Conservation (phyloP, 2,113 vertebrate genomes). For the Coturnix japonica region DNA sequence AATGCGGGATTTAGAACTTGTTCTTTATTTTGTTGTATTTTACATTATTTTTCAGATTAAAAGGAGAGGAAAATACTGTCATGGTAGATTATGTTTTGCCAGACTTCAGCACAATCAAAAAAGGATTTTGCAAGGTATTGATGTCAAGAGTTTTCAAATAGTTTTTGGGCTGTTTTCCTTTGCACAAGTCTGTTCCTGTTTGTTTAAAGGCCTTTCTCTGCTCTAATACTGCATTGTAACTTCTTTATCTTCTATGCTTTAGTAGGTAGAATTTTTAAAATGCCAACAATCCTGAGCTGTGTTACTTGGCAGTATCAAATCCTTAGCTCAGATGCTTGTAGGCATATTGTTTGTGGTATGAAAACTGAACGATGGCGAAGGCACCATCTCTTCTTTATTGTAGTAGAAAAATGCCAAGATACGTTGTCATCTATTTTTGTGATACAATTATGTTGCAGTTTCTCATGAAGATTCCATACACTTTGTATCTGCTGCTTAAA, state of each 20-base stretch:
- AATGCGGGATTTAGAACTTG: background rate
- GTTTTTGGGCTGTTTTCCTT: background rate
- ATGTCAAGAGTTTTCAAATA: background rate
- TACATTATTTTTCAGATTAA: conserved; percentile 82
- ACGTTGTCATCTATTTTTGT: background rate
- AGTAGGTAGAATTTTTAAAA: background rate
- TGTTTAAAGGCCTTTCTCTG: background rate
- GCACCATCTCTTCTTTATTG: background rate
- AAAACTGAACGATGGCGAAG: background rate
- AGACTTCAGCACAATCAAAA: conserved; percentile 98
- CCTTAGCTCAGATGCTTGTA: background rate
- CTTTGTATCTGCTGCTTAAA: background rate
- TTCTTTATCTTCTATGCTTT: background rate
- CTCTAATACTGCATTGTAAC: background rate
- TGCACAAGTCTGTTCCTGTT: background rate
- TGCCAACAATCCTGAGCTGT: no score
- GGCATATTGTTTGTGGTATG: background rate
- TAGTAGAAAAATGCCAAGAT: background rate
- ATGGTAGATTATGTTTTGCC: conserved; percentile 97
- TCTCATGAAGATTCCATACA: background rate
- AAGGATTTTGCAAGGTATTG: conserved; percentile 97
- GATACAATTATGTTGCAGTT: background rate
- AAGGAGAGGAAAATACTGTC: conserved; percentile 92
- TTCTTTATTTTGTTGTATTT: background rate
- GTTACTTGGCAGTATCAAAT: background rate